Conservation (phyloP, 2,888 invertebrate genomes). For the Cataglyphis rosenhaueri region DNA sequence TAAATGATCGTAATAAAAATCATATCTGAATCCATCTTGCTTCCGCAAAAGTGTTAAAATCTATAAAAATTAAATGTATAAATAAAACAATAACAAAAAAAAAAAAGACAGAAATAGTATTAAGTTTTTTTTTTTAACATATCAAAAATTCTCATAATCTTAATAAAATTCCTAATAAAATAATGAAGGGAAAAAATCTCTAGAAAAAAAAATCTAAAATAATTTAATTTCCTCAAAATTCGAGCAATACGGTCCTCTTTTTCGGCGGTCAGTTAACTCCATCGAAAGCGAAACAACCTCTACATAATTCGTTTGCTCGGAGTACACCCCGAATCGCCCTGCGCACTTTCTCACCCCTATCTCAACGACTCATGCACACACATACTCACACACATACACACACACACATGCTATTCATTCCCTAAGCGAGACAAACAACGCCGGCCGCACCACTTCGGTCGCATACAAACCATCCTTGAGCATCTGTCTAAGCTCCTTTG, state of each 20-base stretch:
- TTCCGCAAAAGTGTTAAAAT: background rate
- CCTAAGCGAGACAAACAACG: background rate
- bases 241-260: background rate
- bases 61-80: background rate
- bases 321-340: slow-evolving; percentile 15
- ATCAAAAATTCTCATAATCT: background rate
- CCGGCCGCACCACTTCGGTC: background rate
- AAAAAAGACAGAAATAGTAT: background rate
- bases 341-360: slow-evolving; percentile 17
- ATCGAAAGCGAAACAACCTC: slow-evolving; percentile 14
- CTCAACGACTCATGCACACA: background rate
- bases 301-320: background rate
- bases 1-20: background rate
- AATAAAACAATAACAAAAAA: background rate
- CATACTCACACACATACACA: background rate
- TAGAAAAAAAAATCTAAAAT: background rate
- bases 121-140: background rate
- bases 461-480: slow-evolving; percentile 90
- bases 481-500: slow-evolving; percentile 95
- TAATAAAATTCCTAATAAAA: background rate
- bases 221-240: background rate
- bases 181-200: background rate
- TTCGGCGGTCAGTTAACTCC: slow-evolving; percentile 15
- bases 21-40: background rate
- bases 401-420: background rate